Evolutionary conservation across 2,888 invertebrate genomes (phyloP).

Genomic region (Amphipyra berbera): DNA sequence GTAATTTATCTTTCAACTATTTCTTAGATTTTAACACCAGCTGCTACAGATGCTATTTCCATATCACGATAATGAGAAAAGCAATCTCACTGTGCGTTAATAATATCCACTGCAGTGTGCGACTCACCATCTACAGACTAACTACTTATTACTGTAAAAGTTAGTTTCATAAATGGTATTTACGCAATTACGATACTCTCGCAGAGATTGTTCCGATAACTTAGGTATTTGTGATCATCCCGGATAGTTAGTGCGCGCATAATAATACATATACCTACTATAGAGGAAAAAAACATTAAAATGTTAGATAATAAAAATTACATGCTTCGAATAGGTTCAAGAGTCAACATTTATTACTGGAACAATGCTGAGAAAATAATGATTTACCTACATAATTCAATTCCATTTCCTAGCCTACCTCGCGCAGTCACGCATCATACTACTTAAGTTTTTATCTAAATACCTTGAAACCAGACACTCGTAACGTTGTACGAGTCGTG

Average conservation of each 20-base stretch:
- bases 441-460: slow-evolving; percentile 62
- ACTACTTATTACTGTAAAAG: slow-evolving; percentile 46
- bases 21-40: slow-evolving; percentile 12
- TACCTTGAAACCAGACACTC: slow-evolving; percentile 64
- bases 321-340: slow-evolving; percentile 36
- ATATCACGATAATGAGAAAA: slow-evolving; percentile 39
- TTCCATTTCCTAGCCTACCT: slow-evolving; percentile 56
- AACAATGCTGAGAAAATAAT: slow-evolving; percentile 55
- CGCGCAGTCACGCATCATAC: slow-evolving; percentile 62
- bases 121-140: slow-evolving; percentile 22
- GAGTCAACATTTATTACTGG: slow-evolving; percentile 32
- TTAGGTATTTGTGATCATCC: slow-evolving; percentile 31
- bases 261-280: neutral
- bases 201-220: slow-evolving; percentile 42
- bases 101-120: slow-evolving; percentile 29
- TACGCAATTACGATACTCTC: slow-evolving; percentile 31
- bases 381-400: slow-evolving; percentile 48
- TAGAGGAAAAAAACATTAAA: slow-evolving; percentile 29
- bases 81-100: slow-evolving; percentile 25
- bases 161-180: slow-evolving; percentile 38
- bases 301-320: slow-evolving; percentile 22
- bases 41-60: slow-evolving; percentile 27
- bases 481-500: slow-evolving; percentile 55
- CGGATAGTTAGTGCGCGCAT: slow-evolving; percentile 7
- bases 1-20: slow-evolving; percentile 12